Base-by-base conservation (phyloP, 2,888 invertebrate genomes). In the Polyploca ridens region DNA sequence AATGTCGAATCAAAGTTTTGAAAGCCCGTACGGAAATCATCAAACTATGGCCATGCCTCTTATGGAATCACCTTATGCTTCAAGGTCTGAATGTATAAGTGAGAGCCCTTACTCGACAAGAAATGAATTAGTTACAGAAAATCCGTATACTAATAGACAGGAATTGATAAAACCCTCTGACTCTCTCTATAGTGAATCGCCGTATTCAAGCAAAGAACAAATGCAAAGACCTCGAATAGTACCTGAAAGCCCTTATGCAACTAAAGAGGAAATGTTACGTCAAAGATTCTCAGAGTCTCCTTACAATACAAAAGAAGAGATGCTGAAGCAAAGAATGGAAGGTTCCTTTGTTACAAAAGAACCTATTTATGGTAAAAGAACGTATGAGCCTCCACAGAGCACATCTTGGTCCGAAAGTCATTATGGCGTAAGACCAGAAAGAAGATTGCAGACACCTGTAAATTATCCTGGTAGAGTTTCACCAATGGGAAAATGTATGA, bases 241-340 rank as follows among this genome's bases (percentile, higher is more conserved):
- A 16, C 75, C 88, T 19, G 94, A 94, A 72, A 93, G 89, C 70
- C 89, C 93, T 5, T 94, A 94, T 72, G 79, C 90, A 1, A 93
- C 93, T 66, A 94, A 94, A 79, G 94, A 94, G 79, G 94, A 94
- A 71, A 93, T 94, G 94, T 80, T 94, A 63, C 84, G 94, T 62
- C 94, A 94, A 65, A 87, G 94, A 75, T 94, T 93, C 74, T 93
- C 93, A 5, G 94, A 94, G 77, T 94, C 93, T 13, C 94, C 94
- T 5, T 94, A 94, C 69, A 92, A 88, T 69, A 93, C 94, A 14
- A 94, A 93, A 74, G 94, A 94, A 69, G 94, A 94, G 63, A 87
- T 93, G 86, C 69, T 93, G 5, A 94, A 91, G 72, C 93, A 93
- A 71, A 89, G 93, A 86, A 82, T 91, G 76, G 93, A 93, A 63